These are phyloP conservation scores for Phoenoteleia sp. DNA, from an alignment of 2,888 invertebrate genomes.

Conservation along the genomic window DNA sequence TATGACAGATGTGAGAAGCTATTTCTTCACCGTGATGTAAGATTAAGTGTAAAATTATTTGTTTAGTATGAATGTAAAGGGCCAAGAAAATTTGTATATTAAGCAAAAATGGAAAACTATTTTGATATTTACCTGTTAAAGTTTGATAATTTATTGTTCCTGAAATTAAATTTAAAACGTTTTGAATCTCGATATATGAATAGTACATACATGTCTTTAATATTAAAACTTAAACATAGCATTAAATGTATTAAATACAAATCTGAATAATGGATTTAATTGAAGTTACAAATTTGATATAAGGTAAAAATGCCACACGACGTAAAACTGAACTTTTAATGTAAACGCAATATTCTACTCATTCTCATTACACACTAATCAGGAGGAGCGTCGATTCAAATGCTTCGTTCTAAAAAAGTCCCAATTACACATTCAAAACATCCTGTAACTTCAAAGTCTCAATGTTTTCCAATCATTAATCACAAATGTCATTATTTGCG, in stretches of 20 bases:
- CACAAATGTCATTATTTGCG: no score
- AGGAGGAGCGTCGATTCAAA: slow-evolving; percentile 52
- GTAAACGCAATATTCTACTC: slow-evolving; percentile 40
- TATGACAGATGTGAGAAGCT: no score
- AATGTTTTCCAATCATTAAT: no score
- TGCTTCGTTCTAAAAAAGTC: no score
- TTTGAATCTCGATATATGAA: no score
- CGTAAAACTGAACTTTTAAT: slow-evolving; percentile 15
- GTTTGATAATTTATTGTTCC: slow-evolving; percentile 74
- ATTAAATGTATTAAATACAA: no score
- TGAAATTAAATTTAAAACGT: slow-evolving; percentile 66
- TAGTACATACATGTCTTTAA: no score
- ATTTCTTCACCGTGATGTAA: neutral
- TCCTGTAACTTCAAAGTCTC: no score
- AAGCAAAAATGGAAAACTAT: slow-evolving; percentile 43
- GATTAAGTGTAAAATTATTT: slow-evolving; percentile 1
- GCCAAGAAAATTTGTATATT: slow-evolving; percentile 14
- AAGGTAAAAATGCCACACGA: slow-evolving; percentile 2
- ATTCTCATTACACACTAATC: slow-evolving; percentile 30
- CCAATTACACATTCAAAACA: no score
- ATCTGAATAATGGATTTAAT: slow-evolving; percentile 9
- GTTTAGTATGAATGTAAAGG: slow-evolving; percentile 27
- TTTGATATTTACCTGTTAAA: slow-evolving; percentile 70
- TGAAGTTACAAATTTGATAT: slow-evolving; percentile 22
- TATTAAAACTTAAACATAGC: no score